Evolutionary conservation across 2,797 vertebrate genomes (phyloP).

Genomic region (Poeciliopsis paucimaculata): DNA sequence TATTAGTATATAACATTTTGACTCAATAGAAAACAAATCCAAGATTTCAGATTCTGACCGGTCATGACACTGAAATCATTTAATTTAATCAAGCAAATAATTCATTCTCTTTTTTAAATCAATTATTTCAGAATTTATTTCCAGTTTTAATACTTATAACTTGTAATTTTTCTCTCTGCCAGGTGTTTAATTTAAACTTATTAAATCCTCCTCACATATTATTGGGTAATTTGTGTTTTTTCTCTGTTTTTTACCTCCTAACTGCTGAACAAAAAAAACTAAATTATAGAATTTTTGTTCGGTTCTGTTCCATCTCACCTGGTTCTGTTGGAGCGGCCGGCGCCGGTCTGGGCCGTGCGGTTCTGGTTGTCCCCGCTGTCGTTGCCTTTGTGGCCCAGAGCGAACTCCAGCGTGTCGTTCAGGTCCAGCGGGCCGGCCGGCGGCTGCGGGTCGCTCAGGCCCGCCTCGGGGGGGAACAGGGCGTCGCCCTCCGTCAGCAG

Average conservation of each 20-base stretch:
- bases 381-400: conserved; percentile 81
- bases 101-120: too few relatives aligned
- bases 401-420: conserved; percentile 88
- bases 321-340: conserved; percentile 89
- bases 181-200: not conserved
- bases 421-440: conserved; percentile 56
- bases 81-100: too few relatives aligned
- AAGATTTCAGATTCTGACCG: too few relatives aligned
- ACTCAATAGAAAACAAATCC: too few relatives aligned
- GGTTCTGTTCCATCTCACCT: conserved; percentile 79
- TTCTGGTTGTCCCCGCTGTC: conserved; percentile 87
- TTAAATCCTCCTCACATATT: not conserved
- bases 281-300: conserved; percentile 7
- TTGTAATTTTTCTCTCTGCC: not conserved
- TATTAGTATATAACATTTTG: too few relatives aligned
- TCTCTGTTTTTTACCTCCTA: conserved; percentile 54
- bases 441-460: conserved; percentile 81
- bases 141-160: too few relatives aligned
- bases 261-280: conserved; percentile 51
- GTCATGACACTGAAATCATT: too few relatives aligned
- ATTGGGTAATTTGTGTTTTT: conserved; percentile 57
- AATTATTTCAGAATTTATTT: too few relatives aligned
- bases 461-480: conserved; percentile 77
- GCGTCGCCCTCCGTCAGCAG: conserved; percentile 82
- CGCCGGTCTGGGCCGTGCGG: conserved; percentile 73